Evolutionary conservation across 2,113 vertebrate species (phyloP).

Genomic region (Barbus barbus): DNA sequence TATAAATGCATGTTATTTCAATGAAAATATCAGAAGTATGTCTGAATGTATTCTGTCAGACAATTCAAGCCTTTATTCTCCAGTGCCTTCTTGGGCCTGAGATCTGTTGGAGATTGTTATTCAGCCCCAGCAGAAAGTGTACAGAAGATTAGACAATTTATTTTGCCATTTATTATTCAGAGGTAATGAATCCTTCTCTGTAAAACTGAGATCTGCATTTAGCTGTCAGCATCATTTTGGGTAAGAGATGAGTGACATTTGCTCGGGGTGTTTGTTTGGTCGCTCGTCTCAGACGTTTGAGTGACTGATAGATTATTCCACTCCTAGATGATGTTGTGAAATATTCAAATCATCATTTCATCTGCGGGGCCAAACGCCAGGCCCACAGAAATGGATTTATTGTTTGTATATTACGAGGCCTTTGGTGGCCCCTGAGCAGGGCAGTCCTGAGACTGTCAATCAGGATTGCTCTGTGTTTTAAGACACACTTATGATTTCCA

Average conservation of each 20-base stretch:
- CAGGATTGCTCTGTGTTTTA: not conserved
- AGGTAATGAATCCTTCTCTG: constrained; percentile 71
- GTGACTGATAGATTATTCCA: constrained; percentile 58
- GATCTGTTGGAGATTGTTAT: constrained; percentile 61
- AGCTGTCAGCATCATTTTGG: constrained; percentile 77
- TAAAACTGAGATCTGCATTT: constrained; percentile 73
- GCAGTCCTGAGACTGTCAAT: not conserved
- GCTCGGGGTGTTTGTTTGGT: constrained; percentile 65
- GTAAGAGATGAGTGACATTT: constrained; percentile 76
- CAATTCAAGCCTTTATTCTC: constrained; percentile 50
- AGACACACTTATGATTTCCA: not conserved
- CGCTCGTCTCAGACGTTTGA: constrained; percentile 69
- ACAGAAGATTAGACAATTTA: constrained; percentile 70
- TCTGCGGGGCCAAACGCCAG: constrained; percentile 28
- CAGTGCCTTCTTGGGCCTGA: constrained; percentile 53
- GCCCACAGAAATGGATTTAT: constrained; percentile 36
- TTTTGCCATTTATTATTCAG: constrained; percentile 74
- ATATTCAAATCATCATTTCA: constrained; percentile 66
- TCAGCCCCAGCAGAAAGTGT: constrained; percentile 56
- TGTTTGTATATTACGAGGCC: constrained; percentile 38
- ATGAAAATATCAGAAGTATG: not conserved
- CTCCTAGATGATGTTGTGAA: constrained; percentile 56
- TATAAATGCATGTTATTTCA: constrained; percentile 15
- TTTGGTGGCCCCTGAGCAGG: not conserved
- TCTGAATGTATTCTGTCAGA: constrained; percentile 11